A percentile compares a stretch with the other conserved stretches of the same genome.
phyloP scores from a whole-genome alignment of 2,888 invertebrate species.

The Blastobasis adustella region DNA sequence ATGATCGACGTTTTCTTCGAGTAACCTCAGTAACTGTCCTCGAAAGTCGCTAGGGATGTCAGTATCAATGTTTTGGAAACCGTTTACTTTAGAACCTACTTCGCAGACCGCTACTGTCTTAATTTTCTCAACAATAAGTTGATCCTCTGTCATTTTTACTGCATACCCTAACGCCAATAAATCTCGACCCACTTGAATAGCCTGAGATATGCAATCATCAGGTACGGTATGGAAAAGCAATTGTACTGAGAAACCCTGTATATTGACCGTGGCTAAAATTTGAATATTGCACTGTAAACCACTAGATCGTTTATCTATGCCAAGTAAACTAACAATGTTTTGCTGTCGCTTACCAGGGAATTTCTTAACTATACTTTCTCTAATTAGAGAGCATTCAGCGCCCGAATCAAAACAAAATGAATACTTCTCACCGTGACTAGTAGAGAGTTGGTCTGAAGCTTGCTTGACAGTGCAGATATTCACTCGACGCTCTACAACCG shows the following conservation, averaged over 20 bases:
- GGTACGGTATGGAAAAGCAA: no score
- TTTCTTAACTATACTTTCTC: slow-evolving; percentile 2
- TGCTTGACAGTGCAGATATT: neutral
- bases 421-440: slow-evolving; percentile 5
- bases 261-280: neutral
- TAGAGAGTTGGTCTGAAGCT: neutral
- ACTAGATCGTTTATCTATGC: neutral
- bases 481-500: neutral
- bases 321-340: slow-evolving; percentile 5
- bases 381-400: slow-evolving; percentile 8
- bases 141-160: slow-evolving; percentile 1
- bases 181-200: slow-evolving; percentile 4
- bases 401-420: slow-evolving; percentile 8
- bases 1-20: slow-evolving; percentile 4
- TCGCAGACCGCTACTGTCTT: slow-evolving; percentile 1
- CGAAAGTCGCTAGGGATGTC: neutral
- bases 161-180: slow-evolving; percentile 4
- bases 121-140: neutral
- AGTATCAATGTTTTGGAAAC: neutral
- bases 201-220: no score
- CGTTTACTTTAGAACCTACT: neutral
- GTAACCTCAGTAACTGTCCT: neutral
- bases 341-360: slow-evolving; percentile 2
- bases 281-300: neutral
- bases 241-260: neutral